Evolutionary conservation across 2,113 vertebrate genomes (phyloP).

Genomic region (Telmatochromis bifrenatus): DNA sequence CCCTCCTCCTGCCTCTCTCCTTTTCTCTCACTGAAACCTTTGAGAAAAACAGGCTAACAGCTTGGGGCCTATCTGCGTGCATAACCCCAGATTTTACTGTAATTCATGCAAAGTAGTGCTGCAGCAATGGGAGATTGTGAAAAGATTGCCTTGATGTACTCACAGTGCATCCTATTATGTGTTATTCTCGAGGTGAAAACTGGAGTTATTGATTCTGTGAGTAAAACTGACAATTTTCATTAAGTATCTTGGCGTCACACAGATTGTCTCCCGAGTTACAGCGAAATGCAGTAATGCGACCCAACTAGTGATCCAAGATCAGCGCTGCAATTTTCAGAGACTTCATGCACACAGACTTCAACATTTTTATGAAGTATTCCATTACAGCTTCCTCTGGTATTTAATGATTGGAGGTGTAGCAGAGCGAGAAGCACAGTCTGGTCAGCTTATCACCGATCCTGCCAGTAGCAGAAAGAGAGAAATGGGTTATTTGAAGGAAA

Average conservation of each 20-base stretch:
- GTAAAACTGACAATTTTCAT: slow-evolving; percentile 55
- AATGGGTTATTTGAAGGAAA: slow-evolving; percentile 36
- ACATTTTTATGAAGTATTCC: slow-evolving; percentile 32
- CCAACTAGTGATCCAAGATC: slow-evolving; percentile 17
- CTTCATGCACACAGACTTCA: background rate
- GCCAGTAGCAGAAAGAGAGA: slow-evolving; percentile 13
- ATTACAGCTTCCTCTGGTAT: slow-evolving; percentile 24
- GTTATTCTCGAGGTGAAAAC: slow-evolving; percentile 37
- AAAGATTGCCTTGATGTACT: slow-evolving; percentile 56
- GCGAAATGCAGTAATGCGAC: background rate
- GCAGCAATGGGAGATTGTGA: slow-evolving; percentile 43
- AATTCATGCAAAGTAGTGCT: slow-evolving; percentile 63
- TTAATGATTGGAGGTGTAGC: slow-evolving; percentile 29
- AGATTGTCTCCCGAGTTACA: background rate
- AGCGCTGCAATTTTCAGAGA: background rate
- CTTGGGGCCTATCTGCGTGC: slow-evolving; percentile 55
- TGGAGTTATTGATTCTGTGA: slow-evolving; percentile 47
- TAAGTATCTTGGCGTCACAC: background rate
- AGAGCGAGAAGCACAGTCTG: slow-evolving; percentile 23
- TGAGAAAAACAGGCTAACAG: slow-evolving; percentile 62
- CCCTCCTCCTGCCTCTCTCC: background rate
- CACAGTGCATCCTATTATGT: slow-evolving; percentile 52
- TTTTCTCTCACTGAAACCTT: slow-evolving; percentile 46
- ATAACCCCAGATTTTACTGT: slow-evolving; percentile 58
- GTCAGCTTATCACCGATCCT: slow-evolving; percentile 42